Evolutionary conservation across 2,113 vertebrate genomes (phyloP).

Genomic region (Kryptolebias marmoratus): DNA sequence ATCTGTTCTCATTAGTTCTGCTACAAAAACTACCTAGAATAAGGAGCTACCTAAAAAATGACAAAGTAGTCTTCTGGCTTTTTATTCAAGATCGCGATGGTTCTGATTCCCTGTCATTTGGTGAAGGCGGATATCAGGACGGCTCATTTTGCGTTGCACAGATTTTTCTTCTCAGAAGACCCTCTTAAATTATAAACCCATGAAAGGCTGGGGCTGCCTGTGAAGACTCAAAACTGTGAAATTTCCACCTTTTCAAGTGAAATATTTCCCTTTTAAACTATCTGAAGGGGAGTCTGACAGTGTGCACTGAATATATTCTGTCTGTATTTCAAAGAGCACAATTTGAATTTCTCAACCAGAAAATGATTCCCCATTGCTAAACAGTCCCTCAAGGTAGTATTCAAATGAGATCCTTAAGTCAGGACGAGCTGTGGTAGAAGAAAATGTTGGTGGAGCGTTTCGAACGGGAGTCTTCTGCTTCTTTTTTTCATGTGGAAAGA

Average conservation of each 20-base stretch:
- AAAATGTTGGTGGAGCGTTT: slow-evolving; percentile 13
- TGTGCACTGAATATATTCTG: slow-evolving; percentile 26
- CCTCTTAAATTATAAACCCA: slow-evolving; percentile 26
- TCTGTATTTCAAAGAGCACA: slow-evolving; percentile 35
- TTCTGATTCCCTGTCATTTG: slow-evolving; percentile 29
- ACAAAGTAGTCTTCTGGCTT: too few species aligned
- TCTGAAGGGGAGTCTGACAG: slow-evolving; percentile 31
- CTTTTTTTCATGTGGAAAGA: background rate
- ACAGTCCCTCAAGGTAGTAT: slow-evolving; percentile 28
- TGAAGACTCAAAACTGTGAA: slow-evolving; percentile 52
- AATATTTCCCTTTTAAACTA: slow-evolving; percentile 14
- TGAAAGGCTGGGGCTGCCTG: slow-evolving; percentile 17
- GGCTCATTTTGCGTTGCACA: slow-evolving; percentile 15
- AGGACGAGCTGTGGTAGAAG: slow-evolving; percentile 9
- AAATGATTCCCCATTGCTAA: slow-evolving; percentile 10
- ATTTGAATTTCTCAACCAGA: slow-evolving; percentile 28
- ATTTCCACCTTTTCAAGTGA: slow-evolving; percentile 43
- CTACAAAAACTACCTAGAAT: too few species aligned
- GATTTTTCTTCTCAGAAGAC: slow-evolving; percentile 23
- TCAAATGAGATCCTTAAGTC: slow-evolving; percentile 14
- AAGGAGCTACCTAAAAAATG: background rate
- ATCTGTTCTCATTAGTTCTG: too few species aligned
- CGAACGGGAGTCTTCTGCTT: background rate
- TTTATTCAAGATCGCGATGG: slow-evolving; percentile 14
- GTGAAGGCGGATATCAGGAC: slow-evolving; percentile 13